Evolutionary conservation across 2,888 invertebrate genomes (phyloP), one percentile per base, ranked within the genome.

Genomic region (Drosophila vallismaia): DNA sequence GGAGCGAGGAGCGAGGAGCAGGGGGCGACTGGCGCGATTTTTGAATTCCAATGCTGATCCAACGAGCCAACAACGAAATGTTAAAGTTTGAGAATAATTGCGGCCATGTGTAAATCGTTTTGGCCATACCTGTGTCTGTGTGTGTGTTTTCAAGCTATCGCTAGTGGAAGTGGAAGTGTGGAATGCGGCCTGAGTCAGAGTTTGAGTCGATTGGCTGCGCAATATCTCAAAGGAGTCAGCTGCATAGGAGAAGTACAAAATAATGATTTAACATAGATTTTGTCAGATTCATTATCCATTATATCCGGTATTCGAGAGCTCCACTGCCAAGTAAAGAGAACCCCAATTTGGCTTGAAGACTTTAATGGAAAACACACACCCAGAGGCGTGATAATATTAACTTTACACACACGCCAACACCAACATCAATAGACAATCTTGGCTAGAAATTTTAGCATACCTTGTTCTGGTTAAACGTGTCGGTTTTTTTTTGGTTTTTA

Each of bases 41-140:
- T 86, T 70, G 53, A 86, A 83, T 83, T 88, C 88, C 82, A 66
- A 71, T 62, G 86, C 75, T 73, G 74, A 64, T 71, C 80, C 83
- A 19, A 19, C 19, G 60, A 85, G 67, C 48, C 71, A 70, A 48
- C 60, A 62, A 62, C 60, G 60, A 83, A 83, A 83, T 83, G 82
- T 74, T 83, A 83, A 86, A 83, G 88, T 88, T 83, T 88, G 88
- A 83, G 86, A 86, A 82, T 82, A 86, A 72, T 80, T 80, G 84
- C 68, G 68, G 64, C 48, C 71, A 73, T 66, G 74, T 71, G 70
- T 55, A 68, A 74, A 67, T 50, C 63, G 59, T 59, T 55, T 57
- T 48, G 53, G 62, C 45, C 45, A 10, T 42, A 7, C 19, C 7
- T 56, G 38, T 56, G 45, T 36, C 33, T 56, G 66, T 58, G 40